phyloP scores from a whole-genome alignment of 2,888 invertebrate species.

The Achlya flavicornis region DNA sequence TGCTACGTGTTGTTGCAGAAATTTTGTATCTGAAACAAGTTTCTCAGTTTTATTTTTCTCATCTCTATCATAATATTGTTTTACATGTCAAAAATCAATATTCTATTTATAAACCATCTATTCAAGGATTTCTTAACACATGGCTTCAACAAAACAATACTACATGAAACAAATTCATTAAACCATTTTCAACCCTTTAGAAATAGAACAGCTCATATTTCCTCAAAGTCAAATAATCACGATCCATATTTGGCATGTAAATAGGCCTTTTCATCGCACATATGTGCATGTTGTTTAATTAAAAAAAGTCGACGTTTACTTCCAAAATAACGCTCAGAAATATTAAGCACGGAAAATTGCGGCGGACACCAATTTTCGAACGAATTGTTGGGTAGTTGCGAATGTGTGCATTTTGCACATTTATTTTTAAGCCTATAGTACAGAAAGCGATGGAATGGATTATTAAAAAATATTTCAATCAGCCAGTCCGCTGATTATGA shows the following conservation, averaged over 20 bases:
- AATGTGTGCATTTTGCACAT: not conserved
- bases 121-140: no score
- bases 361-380: conserved; percentile 6
- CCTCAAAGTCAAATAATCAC: not conserved
- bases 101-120: no score
- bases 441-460: not conserved
- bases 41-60: no score
- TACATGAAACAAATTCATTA: not conserved
- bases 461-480: conserved; percentile 6
- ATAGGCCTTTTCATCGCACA: not conserved
- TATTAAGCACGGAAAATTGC: conserved; percentile 3
- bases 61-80: no score
- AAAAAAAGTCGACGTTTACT: not conserved
- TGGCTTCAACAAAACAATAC: not conserved
- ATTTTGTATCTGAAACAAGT: no score
- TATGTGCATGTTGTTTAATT: conserved; percentile 7
- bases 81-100: no score
- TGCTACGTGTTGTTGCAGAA: no score
- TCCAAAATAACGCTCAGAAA: not conserved
- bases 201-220: not conserved
- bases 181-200: not conserved
- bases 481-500: not conserved
- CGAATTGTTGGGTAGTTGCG: conserved; percentile 2
- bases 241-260: not conserved
- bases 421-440: not conserved